A percentile compares a stretch with the other conserved stretches of the same genome.
Evolutionary conservation across 1,140 invertebrate species (phyloP).

Genomic region (Lordiphosa stackelbergi): DNA sequence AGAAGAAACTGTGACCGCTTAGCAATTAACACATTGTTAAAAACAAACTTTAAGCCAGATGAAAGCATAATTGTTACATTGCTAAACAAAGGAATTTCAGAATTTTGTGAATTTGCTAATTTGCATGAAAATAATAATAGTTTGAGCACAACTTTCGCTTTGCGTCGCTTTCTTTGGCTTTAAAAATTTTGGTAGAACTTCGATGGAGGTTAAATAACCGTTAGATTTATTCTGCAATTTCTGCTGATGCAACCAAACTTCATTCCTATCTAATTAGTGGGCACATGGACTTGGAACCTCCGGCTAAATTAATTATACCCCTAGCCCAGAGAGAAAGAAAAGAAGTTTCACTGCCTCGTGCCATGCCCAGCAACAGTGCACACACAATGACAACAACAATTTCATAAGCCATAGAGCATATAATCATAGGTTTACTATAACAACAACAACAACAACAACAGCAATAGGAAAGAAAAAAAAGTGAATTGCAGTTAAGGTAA

Average conservation of each 20-base stretch:
- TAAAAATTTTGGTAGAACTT: constrained; percentile 35
- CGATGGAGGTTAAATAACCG: constrained; percentile 34
- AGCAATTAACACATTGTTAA: constrained; percentile 70
- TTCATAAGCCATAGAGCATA: constrained; percentile 71
- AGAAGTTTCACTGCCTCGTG: too few species aligned
- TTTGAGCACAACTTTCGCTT: constrained; percentile 60
- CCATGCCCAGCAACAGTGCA: constrained; percentile 5
- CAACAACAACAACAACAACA: constrained; percentile 23
- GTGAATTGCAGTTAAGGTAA: constrained; percentile 71
- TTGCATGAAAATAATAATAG: constrained; percentile 67
- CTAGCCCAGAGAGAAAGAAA: too few species aligned
- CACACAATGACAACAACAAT: constrained; percentile 67
- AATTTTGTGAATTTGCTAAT: constrained; percentile 45
- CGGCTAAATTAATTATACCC: too few species aligned
- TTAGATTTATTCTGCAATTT: constrained; percentile 18
- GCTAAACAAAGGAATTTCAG: constrained; percentile 51
- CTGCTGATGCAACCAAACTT: constrained; percentile 14
- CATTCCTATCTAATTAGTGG: too few species aligned
- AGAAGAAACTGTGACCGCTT: constrained; percentile 31
- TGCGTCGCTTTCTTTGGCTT: constrained; percentile 65
- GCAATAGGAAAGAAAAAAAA: constrained; percentile 52
- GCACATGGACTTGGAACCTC: too few species aligned
- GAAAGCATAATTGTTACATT: constrained; percentile 54
- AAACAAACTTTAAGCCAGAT: constrained; percentile 36
- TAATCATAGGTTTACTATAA: constrained; percentile 50